Evolutionary conservation across 2,888 invertebrate species (phyloP), one percentile per base, ranked within the genome.

Genomic region (Volucella zonaria): DNA sequence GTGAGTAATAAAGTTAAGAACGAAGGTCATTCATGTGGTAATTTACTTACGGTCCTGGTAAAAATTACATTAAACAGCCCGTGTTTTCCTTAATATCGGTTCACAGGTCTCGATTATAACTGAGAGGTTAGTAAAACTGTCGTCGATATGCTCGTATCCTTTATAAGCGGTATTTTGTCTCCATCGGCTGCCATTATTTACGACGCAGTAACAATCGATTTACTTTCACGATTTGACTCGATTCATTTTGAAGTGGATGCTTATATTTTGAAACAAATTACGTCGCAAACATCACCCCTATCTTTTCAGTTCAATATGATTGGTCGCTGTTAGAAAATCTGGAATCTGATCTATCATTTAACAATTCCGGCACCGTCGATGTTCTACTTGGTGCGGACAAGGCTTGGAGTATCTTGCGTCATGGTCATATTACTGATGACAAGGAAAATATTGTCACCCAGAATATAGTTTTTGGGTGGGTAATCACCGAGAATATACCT

Each of bases 401-500:
- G 1, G 18, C 18, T 18, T 18, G 18, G 18, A 18, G 18, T 18
- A 18, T 18, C 18, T 18, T 18, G 18, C 18, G 18, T 18, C 1
- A 18, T 18, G 18, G 18, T 18, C 18, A 18, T 18, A 18, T 2
- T 2, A 18, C 18, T 18, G 18, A 18, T 18, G 42, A n/a, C 15
- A 8, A 47, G 8, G 14, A 14, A 47, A 47, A 47, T 47, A 15
- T 23, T 23, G 18, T 23, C 18, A 2, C 0, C 18, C 18, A 23
- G 18, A 23, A 23, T 2, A 23, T 2, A 9, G n/a, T 56, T n/a
- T 56, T 38, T 0, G 59, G 18, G 2, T 59, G 42, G 59, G 43
- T 59, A 43, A 12, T 59, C 8, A 66, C 66, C 12, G 66, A 23
- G 8, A 42, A 23, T 38, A 12, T 52, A 12, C 12, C 66, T 31